A percentile compares a stretch with the other conserved stretches of the same genome.
phyloP scores from a whole-genome alignment of 2,797 vertebrate genomes.

The Pseudochaenichthys georgianus region DNA sequence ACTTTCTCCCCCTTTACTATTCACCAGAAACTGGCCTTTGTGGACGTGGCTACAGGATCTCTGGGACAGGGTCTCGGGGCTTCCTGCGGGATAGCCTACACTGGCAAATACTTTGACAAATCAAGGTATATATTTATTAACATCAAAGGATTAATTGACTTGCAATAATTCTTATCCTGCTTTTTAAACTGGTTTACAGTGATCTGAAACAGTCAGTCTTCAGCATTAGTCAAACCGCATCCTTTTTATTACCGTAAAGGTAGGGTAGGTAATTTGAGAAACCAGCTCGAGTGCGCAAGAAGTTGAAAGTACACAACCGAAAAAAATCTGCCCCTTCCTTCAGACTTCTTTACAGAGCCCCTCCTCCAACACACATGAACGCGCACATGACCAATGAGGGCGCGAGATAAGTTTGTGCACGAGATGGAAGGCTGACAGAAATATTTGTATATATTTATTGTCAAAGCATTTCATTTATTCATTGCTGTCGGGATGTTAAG shows the following conservation, averaged over 20 bases:
- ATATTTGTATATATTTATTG: no score
- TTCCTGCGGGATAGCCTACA: constrained; percentile 93
- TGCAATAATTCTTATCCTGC: neutral
- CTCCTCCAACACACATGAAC: no score
- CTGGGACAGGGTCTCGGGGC: constrained; percentile 91
- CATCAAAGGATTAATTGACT: neutral
- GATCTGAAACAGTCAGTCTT: neutral
- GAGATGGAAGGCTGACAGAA: no score
- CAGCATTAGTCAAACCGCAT: neutral
- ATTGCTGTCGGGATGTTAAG: no score
- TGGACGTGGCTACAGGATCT: constrained; percentile 91
- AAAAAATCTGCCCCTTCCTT: no score
- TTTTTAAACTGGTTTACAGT: neutral
- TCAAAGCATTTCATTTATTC: no score
- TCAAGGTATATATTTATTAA: constrained; percentile 71
- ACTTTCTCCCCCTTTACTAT: neutral
- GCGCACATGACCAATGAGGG: no score
- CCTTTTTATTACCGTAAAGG: neutral
- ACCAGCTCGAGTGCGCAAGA: no score
- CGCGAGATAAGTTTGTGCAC: no score
- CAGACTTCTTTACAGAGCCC: no score
- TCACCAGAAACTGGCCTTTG: constrained; percentile 88
- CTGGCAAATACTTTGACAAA: constrained; percentile 92
- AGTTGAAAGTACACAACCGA: no score
- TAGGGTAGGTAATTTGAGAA: no score